Conservation (phyloP, 2,113 vertebrate genomes). For the Halcyon malimbica region DNA sequence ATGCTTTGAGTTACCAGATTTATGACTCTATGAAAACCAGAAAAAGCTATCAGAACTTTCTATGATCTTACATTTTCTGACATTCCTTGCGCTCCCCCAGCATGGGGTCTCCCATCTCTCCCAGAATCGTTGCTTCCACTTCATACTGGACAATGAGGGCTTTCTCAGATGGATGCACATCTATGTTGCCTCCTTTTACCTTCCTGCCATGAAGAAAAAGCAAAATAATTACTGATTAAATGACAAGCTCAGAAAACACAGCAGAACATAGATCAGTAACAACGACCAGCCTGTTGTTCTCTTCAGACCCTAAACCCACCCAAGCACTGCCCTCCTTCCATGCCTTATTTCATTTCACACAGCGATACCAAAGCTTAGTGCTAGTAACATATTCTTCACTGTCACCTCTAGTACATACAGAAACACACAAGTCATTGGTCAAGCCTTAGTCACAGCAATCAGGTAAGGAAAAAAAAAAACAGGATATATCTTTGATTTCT, state of each 20-base stretch:
- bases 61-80: constrained; percentile 89
- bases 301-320: background rate
- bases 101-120: constrained; percentile 87
- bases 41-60: background rate
- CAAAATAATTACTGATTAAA: background rate
- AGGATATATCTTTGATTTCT: background rate
- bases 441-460: background rate
- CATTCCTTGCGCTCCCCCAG: constrained; percentile 91
- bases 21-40: background rate
- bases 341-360: background rate
- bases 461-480: background rate
- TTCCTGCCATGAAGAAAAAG: constrained; percentile 73
- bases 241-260: constrained; percentile 2
- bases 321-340: background rate
- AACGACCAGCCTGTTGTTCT: background rate
- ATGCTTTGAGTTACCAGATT: background rate
- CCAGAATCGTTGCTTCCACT: constrained; percentile 92
- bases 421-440: background rate
- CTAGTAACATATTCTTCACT: background rate
- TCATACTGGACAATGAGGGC: constrained; percentile 94
- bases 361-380: background rate
- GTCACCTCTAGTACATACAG: background rate
- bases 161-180: constrained; percentile 93
- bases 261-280: background rate
- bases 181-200: constrained; percentile 90